Percentiles rank a stretch among this genome's conserved stretches.
These are phyloP conservation scores for Cyanoderma ruficeps DNA, from an alignment of 2,113 vertebrate genomes.

Conservation along the genomic window DNA sequence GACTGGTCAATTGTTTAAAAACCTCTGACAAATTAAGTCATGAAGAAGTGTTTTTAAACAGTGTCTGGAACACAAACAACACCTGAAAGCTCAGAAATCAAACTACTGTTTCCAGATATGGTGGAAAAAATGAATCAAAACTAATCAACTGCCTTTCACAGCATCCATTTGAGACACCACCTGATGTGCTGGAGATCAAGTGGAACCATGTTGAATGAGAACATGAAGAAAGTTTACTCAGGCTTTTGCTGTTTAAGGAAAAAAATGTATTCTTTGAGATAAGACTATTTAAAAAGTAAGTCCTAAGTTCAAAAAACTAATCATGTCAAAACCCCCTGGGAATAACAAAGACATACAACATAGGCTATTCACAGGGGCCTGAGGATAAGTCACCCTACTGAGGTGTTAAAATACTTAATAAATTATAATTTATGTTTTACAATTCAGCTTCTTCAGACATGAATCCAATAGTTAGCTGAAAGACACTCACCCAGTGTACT, in stretches of 20 bases:
- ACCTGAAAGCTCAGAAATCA: neutral
- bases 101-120: neutral
- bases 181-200: neutral
- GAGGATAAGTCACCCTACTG: neutral
- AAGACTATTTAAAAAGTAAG: neutral
- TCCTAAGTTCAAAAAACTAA: neutral
- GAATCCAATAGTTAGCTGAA: neutral
- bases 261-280: neutral
- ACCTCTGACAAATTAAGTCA: neutral
- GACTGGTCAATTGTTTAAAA: neutral
- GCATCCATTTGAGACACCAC: neutral
- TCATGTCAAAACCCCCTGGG: neutral
- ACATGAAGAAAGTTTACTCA: neutral
- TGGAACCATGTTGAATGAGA: neutral
- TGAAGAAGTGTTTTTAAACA: neutral
- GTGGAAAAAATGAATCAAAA: neutral
- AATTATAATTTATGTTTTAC: neutral
- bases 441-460: neutral
- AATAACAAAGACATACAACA: neutral
- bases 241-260: neutral
- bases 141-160: neutral
- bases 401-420: neutral
- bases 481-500: neutral
- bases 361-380: neutral
- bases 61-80: neutral